Evolutionary conservation across 2,797 vertebrate species (phyloP).

Genomic region (Typhlichthys eigenmanni): DNA sequence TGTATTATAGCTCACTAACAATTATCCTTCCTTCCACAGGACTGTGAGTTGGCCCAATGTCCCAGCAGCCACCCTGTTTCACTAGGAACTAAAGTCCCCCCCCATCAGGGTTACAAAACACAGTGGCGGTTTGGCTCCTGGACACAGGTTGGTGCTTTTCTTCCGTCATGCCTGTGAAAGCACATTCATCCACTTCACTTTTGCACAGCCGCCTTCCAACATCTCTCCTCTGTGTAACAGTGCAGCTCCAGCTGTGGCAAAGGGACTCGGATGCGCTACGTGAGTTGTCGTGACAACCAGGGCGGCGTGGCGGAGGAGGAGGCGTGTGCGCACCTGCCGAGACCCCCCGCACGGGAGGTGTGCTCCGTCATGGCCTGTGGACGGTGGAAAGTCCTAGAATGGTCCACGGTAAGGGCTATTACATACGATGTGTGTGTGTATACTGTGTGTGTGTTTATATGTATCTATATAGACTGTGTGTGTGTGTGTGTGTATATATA

Average conservation of each 20-base stretch:
- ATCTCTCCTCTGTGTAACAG: constrained; percentile 63
- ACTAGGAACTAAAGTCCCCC: constrained; percentile 80
- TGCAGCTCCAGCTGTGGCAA: constrained; percentile 95
- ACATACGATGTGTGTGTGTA: too few relatives aligned
- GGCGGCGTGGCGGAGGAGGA: constrained; percentile 91
- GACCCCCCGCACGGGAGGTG: constrained; percentile 86
- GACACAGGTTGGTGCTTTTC: constrained; percentile 85
- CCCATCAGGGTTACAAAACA: constrained; percentile 81
- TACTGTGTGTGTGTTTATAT: too few relatives aligned
- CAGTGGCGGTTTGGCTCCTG: constrained; percentile 99
- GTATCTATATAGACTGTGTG: background rate
- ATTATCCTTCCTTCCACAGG: constrained; percentile 74
- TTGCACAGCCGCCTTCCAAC: constrained; percentile 1
- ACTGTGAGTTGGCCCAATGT: constrained; percentile 91
- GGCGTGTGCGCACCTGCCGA: constrained; percentile 84
- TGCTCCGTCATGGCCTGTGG: constrained; percentile 90
- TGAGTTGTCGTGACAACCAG: constrained; percentile 94
- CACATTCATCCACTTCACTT: background rate
- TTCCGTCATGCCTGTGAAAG: background rate
- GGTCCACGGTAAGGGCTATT: constrained; percentile 85
- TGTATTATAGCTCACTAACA: background rate
- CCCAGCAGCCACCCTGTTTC: constrained; percentile 78
- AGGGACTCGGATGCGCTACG: constrained; percentile 92
- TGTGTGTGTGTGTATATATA: too few relatives aligned
- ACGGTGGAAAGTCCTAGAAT: constrained; percentile 95